Evolutionary conservation across 2,888 invertebrate genomes (phyloP).

Genomic region (Hermaeophaga mercurialis): DNA sequence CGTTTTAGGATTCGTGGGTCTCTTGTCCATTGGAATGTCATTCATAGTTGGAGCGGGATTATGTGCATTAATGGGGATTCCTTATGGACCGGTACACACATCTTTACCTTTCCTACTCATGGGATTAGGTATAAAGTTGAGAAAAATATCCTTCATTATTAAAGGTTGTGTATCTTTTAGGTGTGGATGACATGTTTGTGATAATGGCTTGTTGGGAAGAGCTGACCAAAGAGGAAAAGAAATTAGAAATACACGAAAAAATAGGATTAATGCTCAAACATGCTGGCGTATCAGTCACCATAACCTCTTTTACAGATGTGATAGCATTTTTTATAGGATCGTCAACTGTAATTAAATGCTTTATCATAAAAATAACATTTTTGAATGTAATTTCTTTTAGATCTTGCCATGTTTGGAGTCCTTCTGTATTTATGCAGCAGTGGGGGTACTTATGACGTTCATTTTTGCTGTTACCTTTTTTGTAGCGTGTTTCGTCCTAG

Average conservation of each 20-base stretch:
- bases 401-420: conserved; percentile 81
- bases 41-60: conserved; percentile 73
- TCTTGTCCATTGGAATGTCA: conserved; percentile 75
- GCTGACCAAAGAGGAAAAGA: conserved; percentile 61
- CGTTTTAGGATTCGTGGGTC: conserved; percentile 69
- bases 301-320: conserved; percentile 83
- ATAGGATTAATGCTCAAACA: conserved; percentile 75
- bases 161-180: too few species aligned
- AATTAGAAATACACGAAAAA: conserved; percentile 65
- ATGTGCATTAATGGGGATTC: conserved; percentile 72
- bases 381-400: conserved; percentile 53
- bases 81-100: conserved; percentile 82
- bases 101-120: conserved; percentile 81
- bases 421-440: conserved; percentile 80
- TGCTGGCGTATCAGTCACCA: conserved; percentile 82
- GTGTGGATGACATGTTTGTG: conserved; percentile 86
- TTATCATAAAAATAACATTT: not conserved
- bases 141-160: too few species aligned
- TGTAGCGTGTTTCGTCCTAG: conserved; percentile 76
- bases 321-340: conserved; percentile 80
- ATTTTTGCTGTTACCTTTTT: conserved; percentile 81
- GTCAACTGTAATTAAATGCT: conserved; percentile 63
- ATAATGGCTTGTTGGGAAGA: conserved; percentile 80
- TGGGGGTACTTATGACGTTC: conserved; percentile 77
- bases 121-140: conserved; percentile 70